Conservation (phyloP, 2,888 invertebrate genomes). For the Sturmia bella region DNA sequence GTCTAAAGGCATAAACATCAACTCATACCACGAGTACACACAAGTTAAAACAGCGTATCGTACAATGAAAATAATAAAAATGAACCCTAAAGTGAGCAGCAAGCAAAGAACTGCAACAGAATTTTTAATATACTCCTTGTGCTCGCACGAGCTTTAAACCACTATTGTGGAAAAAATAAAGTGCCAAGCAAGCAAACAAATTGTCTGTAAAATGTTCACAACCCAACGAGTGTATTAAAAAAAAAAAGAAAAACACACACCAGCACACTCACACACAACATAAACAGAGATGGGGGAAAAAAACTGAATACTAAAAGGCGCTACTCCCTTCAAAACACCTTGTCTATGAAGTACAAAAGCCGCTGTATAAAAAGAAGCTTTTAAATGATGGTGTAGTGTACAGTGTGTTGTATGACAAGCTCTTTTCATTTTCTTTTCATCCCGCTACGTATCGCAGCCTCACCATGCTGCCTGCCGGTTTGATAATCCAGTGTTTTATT, state of each 20-base stretch:
- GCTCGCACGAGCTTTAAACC: slow-evolving; percentile 36
- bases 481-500: slow-evolving; percentile 47
- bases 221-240: slow-evolving; percentile 31
- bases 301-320: slow-evolving; percentile 55
- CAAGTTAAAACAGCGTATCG: slow-evolving; percentile 36
- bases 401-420: slow-evolving; percentile 66
- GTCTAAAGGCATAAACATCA: slow-evolving; percentile 48
- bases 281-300: slow-evolving; percentile 41
- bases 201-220: slow-evolving; percentile 69
- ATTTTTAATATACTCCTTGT: slow-evolving; percentile 58
- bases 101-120: slow-evolving; percentile 64
- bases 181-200: slow-evolving; percentile 70
- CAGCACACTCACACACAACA: not conserved
- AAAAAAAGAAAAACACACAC: not conserved
- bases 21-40: slow-evolving; percentile 40
- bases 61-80: slow-evolving; percentile 55
- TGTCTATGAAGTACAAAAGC: slow-evolving; percentile 58
- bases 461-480: not conserved
- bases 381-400: slow-evolving; percentile 63
- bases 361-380: slow-evolving; percentile 54
- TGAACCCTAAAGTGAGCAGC: slow-evolving; percentile 61
- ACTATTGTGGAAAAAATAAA: slow-evolving; percentile 63
- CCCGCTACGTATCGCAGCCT: not conserved
- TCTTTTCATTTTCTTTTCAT: slow-evolving; percentile 42
- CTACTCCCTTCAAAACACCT: slow-evolving; percentile 69